Percentiles rank a stretch among this genome's conserved stretches.
phyloP scores from a whole-genome alignment of 2,888 invertebrate species.

The Lysandra coridon region DNA sequence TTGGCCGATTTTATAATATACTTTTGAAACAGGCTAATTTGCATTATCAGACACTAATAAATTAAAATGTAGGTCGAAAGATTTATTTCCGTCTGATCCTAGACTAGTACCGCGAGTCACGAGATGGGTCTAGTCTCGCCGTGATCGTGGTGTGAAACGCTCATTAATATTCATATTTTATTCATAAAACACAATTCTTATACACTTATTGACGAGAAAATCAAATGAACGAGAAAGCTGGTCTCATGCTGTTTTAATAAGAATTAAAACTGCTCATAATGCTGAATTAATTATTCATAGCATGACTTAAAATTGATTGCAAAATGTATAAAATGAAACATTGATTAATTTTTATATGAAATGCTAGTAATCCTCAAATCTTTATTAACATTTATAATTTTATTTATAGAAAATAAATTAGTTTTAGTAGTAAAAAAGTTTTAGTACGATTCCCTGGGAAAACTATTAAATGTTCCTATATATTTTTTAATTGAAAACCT shows the following conservation, averaged over 20 bases:
- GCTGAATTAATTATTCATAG: not conserved
- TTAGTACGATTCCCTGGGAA: too few relatives aligned
- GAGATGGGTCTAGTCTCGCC: not conserved
- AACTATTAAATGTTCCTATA: too few relatives aligned
- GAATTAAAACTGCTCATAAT: slow-evolving; percentile 1
- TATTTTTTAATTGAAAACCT: too few relatives aligned
- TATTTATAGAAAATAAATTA: too few relatives aligned
- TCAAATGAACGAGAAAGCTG: not conserved
- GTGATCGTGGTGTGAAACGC: not conserved
- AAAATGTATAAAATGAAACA: not conserved
- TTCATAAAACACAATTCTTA: slow-evolving; percentile 16
- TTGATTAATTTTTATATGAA: not conserved
- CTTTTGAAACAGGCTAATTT: too few relatives aligned
- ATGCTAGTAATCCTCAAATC: not conserved
- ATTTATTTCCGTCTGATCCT: not conserved
- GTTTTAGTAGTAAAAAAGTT: too few relatives aligned
- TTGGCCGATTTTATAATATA: too few relatives aligned
- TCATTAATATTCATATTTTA: slow-evolving; percentile 15
- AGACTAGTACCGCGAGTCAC: not conserved
- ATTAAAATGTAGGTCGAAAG: not conserved
- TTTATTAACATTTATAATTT: not conserved
- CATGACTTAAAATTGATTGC: not conserved
- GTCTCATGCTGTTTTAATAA: not conserved
- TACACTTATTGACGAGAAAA: not conserved
- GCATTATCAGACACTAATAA: too few relatives aligned